phyloP scores from a whole-genome alignment of 1,140 invertebrate genomes.

The Pararge aegeria region DNA sequence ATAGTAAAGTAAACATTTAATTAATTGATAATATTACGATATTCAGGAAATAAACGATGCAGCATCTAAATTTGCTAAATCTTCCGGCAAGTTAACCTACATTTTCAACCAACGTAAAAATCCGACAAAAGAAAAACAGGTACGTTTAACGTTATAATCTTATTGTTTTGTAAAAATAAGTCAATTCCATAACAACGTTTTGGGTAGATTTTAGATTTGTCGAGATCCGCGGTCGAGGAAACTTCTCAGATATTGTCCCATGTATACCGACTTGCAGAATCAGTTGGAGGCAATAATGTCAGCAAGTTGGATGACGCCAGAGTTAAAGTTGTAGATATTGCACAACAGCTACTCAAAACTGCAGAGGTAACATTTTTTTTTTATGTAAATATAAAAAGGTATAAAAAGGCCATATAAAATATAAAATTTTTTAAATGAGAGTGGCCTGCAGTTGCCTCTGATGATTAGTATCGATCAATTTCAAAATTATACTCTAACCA shows the following conservation, averaged over 20 bases:
- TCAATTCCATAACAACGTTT: background rate
- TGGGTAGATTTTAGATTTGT: slow-evolving; percentile 35
- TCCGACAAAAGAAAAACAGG: slow-evolving; percentile 35
- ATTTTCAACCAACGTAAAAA: slow-evolving; percentile 25
- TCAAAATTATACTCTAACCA: no score
- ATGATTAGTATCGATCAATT: no score
- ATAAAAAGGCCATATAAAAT: no score
- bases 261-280: slow-evolving; percentile 34
- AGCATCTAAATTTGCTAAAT: slow-evolving; percentile 23
- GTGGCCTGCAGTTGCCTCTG: no score
- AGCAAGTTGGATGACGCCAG: slow-evolving; percentile 30
- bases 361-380: slow-evolving; percentile 31
- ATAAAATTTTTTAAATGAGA: no score
- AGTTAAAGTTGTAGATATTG: slow-evolving; percentile 35
- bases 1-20: no score
- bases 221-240: slow-evolving; percentile 32
- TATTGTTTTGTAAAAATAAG: background rate
- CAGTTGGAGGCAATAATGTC: slow-evolving; percentile 27
- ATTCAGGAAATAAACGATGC: slow-evolving; percentile 27
- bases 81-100: slow-evolving; percentile 25
- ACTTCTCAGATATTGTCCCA: slow-evolving; percentile 35
- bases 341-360: slow-evolving; percentile 33
- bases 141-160: slow-evolving; percentile 13
- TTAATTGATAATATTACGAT: background rate
- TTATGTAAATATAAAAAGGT: no score